Evolutionary conservation across 30 jellyfish, hydroid and myxozoan genomes (phyloP), one percentile per base, ranked within the genome.

Genomic region (Cassiopea xamachana): DNA sequence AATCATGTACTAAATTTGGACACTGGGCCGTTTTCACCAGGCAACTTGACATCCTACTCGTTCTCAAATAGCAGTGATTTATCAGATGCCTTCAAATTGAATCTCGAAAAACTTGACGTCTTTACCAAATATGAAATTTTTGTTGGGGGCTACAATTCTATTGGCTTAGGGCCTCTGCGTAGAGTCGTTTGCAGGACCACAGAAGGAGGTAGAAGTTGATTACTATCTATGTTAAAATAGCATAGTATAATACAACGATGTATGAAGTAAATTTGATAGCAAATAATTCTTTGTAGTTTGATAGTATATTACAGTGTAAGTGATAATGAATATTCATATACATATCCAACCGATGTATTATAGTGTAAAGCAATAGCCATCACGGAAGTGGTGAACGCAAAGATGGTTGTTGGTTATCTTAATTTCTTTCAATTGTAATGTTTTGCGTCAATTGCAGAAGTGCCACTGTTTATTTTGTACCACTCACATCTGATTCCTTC

Each of bases 101-200:
- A 71, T 1, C 6, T 71, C 15, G 80, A 71, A 3, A 18, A 3
- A 6, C 87, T 78, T 16, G 51, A 78, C 1, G 75, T 60, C 27
- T 78, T 78, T 48, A 50, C 73, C 18, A 78, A 78, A 78, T 78
- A 78, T 43, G 87, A 78, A 51, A 18, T 78, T 44, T 78, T 47
- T 39, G 75, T 78, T 5, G 87, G 75, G 51, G 75, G 59, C 15
- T 8, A 16, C 48, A 78, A 9, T 43, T 78, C 87, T 8, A 18
- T 78, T 19, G 87, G 87, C 0, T 8, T 48, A 12, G 87, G 87
- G 5, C 75, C 87, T 16, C 18, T 78, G 19, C 55, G 75, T 15
- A 60, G 75, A 19, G 51, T 78, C 75, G 58, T 78, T n/a, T 78
- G 87, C 74, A 46, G 51, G 48, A 78, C 87, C 1, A 18, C 48